Evolutionary conservation across 2,888 invertebrate species (phyloP).

Genomic region (Meta bourneti): DNA sequence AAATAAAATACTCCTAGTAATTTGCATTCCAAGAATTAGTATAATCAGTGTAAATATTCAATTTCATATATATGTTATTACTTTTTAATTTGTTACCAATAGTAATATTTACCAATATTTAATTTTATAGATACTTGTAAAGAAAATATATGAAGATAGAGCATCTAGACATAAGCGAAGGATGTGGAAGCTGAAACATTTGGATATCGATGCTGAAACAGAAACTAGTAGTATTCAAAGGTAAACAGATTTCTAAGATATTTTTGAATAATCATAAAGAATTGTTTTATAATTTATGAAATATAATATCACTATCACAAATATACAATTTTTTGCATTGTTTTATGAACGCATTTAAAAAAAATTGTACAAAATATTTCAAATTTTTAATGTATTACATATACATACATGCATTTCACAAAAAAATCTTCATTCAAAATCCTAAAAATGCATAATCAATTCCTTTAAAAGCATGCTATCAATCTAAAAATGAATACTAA

Average conservation of each 20-base stretch:
- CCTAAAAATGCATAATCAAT: too few relatives aligned
- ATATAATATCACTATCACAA: too few relatives aligned
- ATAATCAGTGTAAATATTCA: too few relatives aligned
- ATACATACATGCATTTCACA: background rate
- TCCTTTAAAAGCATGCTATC: too few relatives aligned
- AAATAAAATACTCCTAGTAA: too few relatives aligned
- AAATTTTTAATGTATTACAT: background rate
- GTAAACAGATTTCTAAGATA: slow-evolving; percentile 77
- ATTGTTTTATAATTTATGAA: background rate
- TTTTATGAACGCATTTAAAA: background rate
- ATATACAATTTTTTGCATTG: background rate
- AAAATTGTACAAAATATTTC: background rate
- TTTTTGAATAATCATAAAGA: background rate
- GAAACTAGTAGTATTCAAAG: slow-evolving; percentile 81
- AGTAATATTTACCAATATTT: background rate
- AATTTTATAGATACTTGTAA: slow-evolving; percentile 86
- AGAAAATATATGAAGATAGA: slow-evolving; percentile 90
- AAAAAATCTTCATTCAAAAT: too few relatives aligned
- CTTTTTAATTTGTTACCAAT: too few relatives aligned
- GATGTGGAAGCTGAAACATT: slow-evolving; percentile 94
- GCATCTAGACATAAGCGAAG: slow-evolving; percentile 86
- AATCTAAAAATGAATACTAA: too few relatives aligned
- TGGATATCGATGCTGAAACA: slow-evolving; percentile 83
- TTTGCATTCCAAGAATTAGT: too few relatives aligned
- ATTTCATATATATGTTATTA: background rate